phyloP scores from a whole-genome alignment of 2,113 vertebrate species.

The Hystrix brachyura region DNA sequence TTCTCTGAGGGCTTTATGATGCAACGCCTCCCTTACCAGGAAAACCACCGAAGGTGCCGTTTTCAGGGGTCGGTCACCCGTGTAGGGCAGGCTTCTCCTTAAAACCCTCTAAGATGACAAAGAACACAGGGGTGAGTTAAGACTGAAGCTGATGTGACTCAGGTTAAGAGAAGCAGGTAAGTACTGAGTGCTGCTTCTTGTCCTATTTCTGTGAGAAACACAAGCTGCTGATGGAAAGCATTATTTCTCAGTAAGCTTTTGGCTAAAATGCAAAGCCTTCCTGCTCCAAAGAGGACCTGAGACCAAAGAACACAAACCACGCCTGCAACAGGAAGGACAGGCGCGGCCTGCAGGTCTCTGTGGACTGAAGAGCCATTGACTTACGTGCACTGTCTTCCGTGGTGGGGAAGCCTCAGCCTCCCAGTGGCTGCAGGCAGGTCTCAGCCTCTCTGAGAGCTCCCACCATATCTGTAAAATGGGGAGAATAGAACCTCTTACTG shows the following conservation, averaged over 20 bases:
- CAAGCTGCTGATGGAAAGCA: background rate
- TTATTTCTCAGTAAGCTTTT: background rate
- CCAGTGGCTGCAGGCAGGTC: background rate
- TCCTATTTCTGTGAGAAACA: background rate
- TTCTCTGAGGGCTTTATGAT: background rate
- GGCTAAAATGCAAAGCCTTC: background rate
- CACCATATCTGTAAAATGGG: background rate
- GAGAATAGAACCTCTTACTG: background rate
- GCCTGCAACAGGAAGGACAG: background rate
- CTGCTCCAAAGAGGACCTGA: background rate
- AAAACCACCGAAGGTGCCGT: background rate
- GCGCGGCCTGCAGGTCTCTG: accelerated
- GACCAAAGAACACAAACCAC: no score
- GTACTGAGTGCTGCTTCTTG: background rate
- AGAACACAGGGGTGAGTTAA: background rate
- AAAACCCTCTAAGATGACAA: background rate
- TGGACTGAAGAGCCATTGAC: background rate
- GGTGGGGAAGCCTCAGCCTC: background rate
- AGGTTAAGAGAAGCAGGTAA: background rate
- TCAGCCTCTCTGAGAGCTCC: background rate
- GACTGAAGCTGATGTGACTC: background rate
- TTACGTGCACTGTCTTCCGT: accelerated
- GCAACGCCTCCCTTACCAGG: background rate
- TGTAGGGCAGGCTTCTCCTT: background rate
- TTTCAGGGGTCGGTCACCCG: background rate